These are phyloP conservation scores for Zele albiditarsus DNA, from an alignment of 2,888 invertebrate species.

Conservation along the genomic window DNA sequence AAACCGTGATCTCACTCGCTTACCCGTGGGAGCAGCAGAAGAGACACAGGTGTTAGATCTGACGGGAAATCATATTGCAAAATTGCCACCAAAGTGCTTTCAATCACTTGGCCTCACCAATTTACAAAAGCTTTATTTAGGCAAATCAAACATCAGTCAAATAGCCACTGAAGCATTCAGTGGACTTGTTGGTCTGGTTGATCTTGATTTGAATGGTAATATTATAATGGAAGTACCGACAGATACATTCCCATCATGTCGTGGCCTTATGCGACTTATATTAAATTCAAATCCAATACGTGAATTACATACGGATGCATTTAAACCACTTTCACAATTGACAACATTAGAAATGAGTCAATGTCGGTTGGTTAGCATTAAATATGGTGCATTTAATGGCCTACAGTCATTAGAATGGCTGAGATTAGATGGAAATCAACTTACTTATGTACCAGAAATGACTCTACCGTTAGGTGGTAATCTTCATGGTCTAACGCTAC, in stretches of 20 bases:
- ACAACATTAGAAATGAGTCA: slow-evolving; percentile 87
- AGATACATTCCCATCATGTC: slow-evolving; percentile 84
- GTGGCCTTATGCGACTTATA: slow-evolving; percentile 87
- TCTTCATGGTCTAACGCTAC: slow-evolving; percentile 85
- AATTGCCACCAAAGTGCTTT: slow-evolving; percentile 85
- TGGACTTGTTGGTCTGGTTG: slow-evolving; percentile 89
- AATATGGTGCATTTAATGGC: slow-evolving; percentile 87
- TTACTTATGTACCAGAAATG: slow-evolving; percentile 77
- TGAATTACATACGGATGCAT: slow-evolving; percentile 81
- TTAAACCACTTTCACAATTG: slow-evolving; percentile 83
- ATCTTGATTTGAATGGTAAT: slow-evolving; percentile 90
- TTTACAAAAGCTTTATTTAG: slow-evolving; percentile 89
- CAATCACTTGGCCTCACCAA: slow-evolving; percentile 86
- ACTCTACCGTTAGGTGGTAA: slow-evolving; percentile 79
- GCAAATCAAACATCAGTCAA: slow-evolving; percentile 84
- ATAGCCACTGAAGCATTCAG: slow-evolving; percentile 88
- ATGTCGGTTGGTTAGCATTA: slow-evolving; percentile 85
- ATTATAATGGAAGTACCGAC: slow-evolving; percentile 85
- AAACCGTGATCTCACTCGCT: slow-evolving; percentile 82
- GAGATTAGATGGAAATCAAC: slow-evolving; percentile 86
- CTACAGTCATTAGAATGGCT: slow-evolving; percentile 89
- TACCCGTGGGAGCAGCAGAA: slow-evolving; percentile 86
- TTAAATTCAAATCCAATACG: slow-evolving; percentile 89
- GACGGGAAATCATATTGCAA: slow-evolving; percentile 87
- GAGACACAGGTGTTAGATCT: slow-evolving; percentile 92